phyloP scores from a whole-genome alignment of 2,113 vertebrate genomes.

The Seriola rivoliana region DNA sequence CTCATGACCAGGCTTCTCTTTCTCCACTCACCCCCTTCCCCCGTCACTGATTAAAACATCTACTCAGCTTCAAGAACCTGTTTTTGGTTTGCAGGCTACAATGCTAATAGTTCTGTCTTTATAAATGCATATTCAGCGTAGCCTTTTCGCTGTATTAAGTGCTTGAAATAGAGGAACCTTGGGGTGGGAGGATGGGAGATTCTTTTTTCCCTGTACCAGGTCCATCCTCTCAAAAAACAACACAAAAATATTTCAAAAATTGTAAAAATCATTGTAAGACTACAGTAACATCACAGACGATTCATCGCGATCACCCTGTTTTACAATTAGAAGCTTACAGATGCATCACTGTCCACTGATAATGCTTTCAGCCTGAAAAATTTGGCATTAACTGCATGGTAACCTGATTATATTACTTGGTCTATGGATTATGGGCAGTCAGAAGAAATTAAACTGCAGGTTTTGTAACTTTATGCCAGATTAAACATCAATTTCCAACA shows the following conservation, averaged over 20 bases:
- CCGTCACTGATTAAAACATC: conserved; percentile 47
- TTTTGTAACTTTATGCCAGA: conserved; percentile 31
- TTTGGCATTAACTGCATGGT: conserved; percentile 33
- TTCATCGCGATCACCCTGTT: conserved; percentile 64
- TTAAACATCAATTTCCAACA: conserved; percentile 36
- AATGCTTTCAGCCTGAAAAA: conserved; percentile 37
- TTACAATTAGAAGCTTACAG: conserved; percentile 45
- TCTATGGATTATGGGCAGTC: conserved; percentile 35
- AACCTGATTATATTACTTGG: conserved; percentile 48
- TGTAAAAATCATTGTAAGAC: conserved; percentile 49
- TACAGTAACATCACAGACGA: conserved; percentile 55
- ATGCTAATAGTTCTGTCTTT: conserved; percentile 56
- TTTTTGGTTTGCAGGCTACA: conserved; percentile 81
- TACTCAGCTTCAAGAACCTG: conserved; percentile 55
- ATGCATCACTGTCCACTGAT: conserved; percentile 31
- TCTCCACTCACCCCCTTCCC: conserved; percentile 9
- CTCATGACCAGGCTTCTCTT: conserved; percentile 52
- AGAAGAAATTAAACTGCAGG: conserved; percentile 1
- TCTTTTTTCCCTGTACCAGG: conserved; percentile 55
- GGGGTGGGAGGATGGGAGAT: conserved; percentile 31
- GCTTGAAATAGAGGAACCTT: conserved; percentile 60
- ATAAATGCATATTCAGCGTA: conserved; percentile 74
- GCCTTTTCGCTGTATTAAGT: conserved; percentile 71
- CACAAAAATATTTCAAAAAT: background rate
- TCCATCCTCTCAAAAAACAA: conserved; percentile 40